These are phyloP conservation scores for Chionis minor DNA, from an alignment of 2,113 vertebrate species.

Conservation along the genomic window DNA sequence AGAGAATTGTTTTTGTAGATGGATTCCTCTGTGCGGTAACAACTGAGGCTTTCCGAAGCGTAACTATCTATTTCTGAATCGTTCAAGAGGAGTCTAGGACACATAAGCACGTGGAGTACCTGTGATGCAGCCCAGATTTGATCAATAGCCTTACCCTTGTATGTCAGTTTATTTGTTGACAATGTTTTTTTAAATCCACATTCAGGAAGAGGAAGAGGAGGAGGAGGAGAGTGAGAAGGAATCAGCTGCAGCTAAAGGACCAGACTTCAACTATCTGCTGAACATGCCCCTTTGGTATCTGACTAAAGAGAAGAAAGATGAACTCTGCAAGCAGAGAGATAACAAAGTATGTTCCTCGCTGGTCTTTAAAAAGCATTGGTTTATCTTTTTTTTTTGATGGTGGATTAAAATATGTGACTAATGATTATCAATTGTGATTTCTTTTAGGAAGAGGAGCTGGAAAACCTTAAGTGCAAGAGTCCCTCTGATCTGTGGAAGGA, in stretches of 20 bases:
- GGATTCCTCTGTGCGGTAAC: not conserved
- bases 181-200: not conserved
- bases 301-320: constrained; percentile 97
- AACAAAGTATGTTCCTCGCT: constrained; percentile 79
- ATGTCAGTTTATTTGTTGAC: not conserved
- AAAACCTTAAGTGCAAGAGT: constrained; percentile 81
- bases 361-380: not conserved
- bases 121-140: not conserved
- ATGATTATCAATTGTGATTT: not conserved
- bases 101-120: too few relatives aligned
- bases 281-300: constrained; percentile 97
- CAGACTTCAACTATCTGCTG: constrained; percentile 94
- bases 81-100: not conserved
- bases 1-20: not conserved
- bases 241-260: constrained; percentile 70
- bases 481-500: constrained; percentile 89
- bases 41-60: not conserved
- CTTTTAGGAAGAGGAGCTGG: constrained; percentile 81
- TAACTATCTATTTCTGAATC: not conserved
- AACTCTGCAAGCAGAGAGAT: constrained; percentile 89
- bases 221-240: constrained; percentile 69
- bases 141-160: not conserved
- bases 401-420: not conserved
- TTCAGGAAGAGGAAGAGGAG: constrained; percentile 67
- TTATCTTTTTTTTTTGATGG: not conserved